Evolutionary conservation across 2,113 vertebrate genomes (phyloP), one percentile per base, ranked within the genome.

Genomic region (Sturnus vulgaris): DNA sequence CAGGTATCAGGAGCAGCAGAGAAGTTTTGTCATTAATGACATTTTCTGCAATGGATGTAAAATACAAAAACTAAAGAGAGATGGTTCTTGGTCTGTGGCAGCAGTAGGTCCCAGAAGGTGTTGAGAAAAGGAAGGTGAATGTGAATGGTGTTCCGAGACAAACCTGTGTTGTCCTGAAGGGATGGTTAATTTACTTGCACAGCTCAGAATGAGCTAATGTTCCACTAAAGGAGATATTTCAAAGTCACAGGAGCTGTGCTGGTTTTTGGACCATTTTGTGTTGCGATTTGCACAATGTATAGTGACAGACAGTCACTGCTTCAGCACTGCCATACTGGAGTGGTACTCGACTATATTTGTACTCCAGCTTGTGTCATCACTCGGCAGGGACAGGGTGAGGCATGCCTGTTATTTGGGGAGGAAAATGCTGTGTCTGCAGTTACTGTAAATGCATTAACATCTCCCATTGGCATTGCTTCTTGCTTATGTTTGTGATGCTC

Each of bases 251-350:
- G 33, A 47, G 20, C 33, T 66, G 12, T 31, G 44, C 6, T 13
- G 24, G 42, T 39, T 75, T 53, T 64, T 22, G 14, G 7, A 27
- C 73, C 7, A 1, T 1, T 0, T 28, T 28, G 2, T n/a, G 4
- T 33, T 3, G 0, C 0, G 3, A 55, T 69, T 69, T 2, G 1
- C 15, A 23, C 15, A 10, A 10, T 4, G 10, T 42, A 12, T 10
- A 30, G 23, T 42, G 42, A 73, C 37, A 52, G 31, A 2, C n/a
- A 16, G 27, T 55, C 52, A 4, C 50, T 77, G 39, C 64, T 52
- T 47, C 30, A 11, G 18, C 44, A 11, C 44, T 83, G 52, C 71
- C 3, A 5, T 42, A 20, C 47, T 24, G 22, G 33, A 47, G 47
- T 20, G 70, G 44, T 42, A 22, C 57, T 60, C 65, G 39, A 11